phyloP scores from a whole-genome alignment of 2,797 vertebrate genomes.

The Peromyscus attwateri region DNA sequence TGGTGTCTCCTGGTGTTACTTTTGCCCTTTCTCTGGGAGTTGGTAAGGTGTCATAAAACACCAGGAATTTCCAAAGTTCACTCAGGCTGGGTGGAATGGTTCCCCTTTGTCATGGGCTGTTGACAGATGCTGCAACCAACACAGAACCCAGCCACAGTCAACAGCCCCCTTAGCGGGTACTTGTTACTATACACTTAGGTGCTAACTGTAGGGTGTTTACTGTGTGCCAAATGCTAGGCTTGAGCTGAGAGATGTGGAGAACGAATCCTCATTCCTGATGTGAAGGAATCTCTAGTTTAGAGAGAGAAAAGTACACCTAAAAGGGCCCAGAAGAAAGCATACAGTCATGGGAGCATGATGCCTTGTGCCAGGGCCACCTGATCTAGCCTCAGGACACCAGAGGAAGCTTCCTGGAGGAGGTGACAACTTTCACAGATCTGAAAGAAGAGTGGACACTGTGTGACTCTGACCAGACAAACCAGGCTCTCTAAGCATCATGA shows the following conservation, averaged over 20 bases:
- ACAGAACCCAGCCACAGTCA: not conserved
- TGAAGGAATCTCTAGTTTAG: not conserved
- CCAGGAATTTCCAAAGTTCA: not conserved
- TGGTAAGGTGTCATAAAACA: not conserved
- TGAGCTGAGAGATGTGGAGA: not conserved
- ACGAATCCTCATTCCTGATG: not conserved
- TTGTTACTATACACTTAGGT: not conserved
- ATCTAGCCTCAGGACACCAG: not conserved
- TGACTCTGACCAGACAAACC: accelerated
- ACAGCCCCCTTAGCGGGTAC: not conserved
- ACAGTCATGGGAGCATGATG: accelerated
- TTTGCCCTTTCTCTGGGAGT: not conserved
- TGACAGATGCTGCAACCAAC: not conserved
- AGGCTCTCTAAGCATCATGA: accelerated
- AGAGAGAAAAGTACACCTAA: not conserved
- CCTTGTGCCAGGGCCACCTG: accelerated
- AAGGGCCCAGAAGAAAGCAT: not conserved
- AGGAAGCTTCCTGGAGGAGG: not conserved
- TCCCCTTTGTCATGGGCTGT: not conserved
- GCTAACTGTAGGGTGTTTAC: not conserved
- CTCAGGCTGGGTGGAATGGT: not conserved
- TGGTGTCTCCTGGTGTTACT: accelerated
- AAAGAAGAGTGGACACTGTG: not conserved
- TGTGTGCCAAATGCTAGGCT: not conserved
- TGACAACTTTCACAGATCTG: not conserved